phyloP scores from a whole-genome alignment of 2,888 invertebrate species.

The Alviniconcha strummeri region DNA sequence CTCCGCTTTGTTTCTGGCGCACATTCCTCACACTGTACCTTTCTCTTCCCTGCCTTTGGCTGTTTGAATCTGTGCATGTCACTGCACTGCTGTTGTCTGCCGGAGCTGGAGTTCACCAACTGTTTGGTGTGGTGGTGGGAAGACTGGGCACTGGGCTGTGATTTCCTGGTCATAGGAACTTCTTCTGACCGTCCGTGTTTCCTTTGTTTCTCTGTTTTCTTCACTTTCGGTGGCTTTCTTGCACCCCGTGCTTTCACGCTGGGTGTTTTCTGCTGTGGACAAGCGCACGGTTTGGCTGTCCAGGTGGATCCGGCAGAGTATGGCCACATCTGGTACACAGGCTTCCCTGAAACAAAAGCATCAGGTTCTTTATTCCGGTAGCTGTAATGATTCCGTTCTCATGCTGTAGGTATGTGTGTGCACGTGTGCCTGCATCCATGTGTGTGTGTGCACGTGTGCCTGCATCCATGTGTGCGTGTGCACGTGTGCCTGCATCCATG shows the following conservation, averaged over 20 bases:
- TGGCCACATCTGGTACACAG: conserved; percentile 41
- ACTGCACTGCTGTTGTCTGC: not conserved
- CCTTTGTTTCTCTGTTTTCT: no score
- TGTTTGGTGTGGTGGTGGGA: not conserved
- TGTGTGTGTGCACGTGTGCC: no score
- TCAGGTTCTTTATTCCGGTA: not conserved
- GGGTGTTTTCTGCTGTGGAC: no score
- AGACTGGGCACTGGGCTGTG: not conserved
- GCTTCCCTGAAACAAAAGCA: conserved; percentile 33
- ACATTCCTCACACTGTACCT: not conserved
- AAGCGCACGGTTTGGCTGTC: no score
- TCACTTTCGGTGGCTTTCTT: no score
- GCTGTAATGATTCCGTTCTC: not conserved
- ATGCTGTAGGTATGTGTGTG: no score
- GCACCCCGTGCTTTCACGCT: no score
- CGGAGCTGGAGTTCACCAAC: not conserved
- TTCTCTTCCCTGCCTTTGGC: not conserved
- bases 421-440: no score
- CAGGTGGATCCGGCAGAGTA: conserved; percentile 17
- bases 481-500: no score
- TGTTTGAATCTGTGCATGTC: not conserved
- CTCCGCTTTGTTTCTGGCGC: not conserved
- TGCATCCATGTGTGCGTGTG: no score
- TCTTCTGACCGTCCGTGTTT: no score
- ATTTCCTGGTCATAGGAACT: no score